A percentile compares a stretch with the other conserved stretches of the same genome.
Evolutionary conservation across 2,888 invertebrate genomes (phyloP).

Genomic region (Bruchidius siliquastri): DNA sequence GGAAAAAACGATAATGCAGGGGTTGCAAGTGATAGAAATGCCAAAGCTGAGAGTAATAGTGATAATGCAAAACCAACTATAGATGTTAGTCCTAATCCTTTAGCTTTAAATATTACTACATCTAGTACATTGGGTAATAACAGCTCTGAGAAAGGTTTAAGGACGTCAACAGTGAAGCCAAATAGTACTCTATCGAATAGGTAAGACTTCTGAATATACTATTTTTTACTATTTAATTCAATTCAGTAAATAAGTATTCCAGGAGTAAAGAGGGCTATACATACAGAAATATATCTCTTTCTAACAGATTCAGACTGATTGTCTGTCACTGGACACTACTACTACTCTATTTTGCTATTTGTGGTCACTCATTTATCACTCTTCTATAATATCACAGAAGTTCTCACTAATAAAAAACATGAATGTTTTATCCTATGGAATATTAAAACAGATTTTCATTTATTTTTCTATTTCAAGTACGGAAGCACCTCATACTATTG

Average conservation of each 20-base stretch:
- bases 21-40: not conserved
- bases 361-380: too few species aligned
- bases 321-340: too few species aligned
- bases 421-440: too few species aligned
- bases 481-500: conserved; percentile 53
- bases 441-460: not conserved
- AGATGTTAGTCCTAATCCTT: not conserved
- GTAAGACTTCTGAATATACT: not conserved
- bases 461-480: not conserved
- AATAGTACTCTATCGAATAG: not conserved
- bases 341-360: too few species aligned
- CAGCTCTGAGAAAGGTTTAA: not conserved
- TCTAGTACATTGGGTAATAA: not conserved
- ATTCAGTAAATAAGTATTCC: too few species aligned
- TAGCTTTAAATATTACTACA: not conserved
- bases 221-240: too few species aligned
- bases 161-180: not conserved
- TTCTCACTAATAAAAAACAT: too few species aligned
- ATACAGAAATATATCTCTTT: too few species aligned
- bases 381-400: too few species aligned
- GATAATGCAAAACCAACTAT: not conserved
- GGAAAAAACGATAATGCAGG: not conserved
- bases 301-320: too few species aligned
- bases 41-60: not conserved
- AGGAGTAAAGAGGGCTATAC: too few species aligned